phyloP scores from a whole-genome alignment of 2,113 vertebrate genomes.

The Cervus canadensis region DNA sequence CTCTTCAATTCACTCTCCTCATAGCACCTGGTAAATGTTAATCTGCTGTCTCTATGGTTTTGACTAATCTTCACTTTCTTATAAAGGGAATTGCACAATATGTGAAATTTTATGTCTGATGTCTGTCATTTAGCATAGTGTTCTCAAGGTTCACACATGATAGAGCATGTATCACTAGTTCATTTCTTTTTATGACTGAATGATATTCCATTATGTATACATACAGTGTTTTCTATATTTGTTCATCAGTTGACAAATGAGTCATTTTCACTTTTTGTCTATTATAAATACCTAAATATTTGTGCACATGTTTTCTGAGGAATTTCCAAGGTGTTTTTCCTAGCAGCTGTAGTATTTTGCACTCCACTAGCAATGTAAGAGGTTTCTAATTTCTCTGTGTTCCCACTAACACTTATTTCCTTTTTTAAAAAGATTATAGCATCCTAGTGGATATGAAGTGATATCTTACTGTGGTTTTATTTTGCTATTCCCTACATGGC shows the following conservation, averaged over 20 bases:
- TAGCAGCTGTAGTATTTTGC: background rate
- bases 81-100: background rate
- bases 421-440: background rate
- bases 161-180: background rate
- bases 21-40: background rate
- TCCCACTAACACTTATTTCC: background rate
- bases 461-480: background rate
- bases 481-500: background rate
- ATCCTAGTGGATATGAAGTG: background rate
- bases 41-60: background rate
- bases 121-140: background rate
- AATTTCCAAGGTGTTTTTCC: background rate
- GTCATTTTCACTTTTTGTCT: background rate
- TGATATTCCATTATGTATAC: background rate
- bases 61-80: background rate
- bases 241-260: background rate
- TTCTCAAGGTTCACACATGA: background rate
- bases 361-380: background rate
- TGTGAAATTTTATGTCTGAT: background rate
- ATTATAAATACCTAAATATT: background rate
- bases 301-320: background rate
- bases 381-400: background rate
- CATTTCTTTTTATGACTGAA: background rate
- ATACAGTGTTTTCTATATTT: background rate
- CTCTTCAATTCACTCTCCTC: background rate